Base-by-base conservation (phyloP, 2,888 invertebrate genomes). In the Norana najaformis region DNA sequence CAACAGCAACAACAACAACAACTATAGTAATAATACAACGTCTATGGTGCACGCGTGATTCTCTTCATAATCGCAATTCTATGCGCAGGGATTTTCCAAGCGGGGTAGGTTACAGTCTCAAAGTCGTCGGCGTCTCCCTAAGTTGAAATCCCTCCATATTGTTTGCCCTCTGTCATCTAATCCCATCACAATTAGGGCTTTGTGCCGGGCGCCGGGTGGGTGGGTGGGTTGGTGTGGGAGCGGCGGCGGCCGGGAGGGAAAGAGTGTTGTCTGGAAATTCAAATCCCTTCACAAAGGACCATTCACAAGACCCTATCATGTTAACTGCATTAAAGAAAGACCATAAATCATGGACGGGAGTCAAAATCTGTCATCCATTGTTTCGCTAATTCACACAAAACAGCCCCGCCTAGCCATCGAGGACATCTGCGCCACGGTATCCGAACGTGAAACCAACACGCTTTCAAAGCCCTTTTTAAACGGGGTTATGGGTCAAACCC, bases 281-380 rank as follows among this genome's bases (percentile, higher is more conserved):
- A 34, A 83, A 83, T 35, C 83, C 83, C 35, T 34, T 18, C 83
- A 83, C 83, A 83, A 83, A 83, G 83, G 36, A 34, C 83, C 83
- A 83, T 83, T 83, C 36, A 83, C 30, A 35, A 36, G 35, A 34
- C 36, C 83, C 83, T 83, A 34, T 83, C 83, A 36, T 83, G 36
- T 83, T 83, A 83, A 83, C 83, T 36, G 83, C 35, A 83, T 83
- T 83, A 83, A 83, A 83, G 83, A 83, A 83, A 83, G 83, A 16
- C 36, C 83, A 36, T 83, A 83, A 83, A 83, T 83, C 83, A 83
- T 83, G 83, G n/a, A 83, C 83, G 34, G 83, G 35, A 83, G 36
- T 34, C 36, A 34, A 83, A 83, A 83, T 83, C 83, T 83, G 83
- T 83, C 83, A 36, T 34, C 83, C 83, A 83, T 83, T 83, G 83